A percentile compares a stretch with the other conserved stretches of the same genome.
Evolutionary conservation across 2,113 vertebrate genomes (phyloP).

Genomic region (Scortum barcoo): DNA sequence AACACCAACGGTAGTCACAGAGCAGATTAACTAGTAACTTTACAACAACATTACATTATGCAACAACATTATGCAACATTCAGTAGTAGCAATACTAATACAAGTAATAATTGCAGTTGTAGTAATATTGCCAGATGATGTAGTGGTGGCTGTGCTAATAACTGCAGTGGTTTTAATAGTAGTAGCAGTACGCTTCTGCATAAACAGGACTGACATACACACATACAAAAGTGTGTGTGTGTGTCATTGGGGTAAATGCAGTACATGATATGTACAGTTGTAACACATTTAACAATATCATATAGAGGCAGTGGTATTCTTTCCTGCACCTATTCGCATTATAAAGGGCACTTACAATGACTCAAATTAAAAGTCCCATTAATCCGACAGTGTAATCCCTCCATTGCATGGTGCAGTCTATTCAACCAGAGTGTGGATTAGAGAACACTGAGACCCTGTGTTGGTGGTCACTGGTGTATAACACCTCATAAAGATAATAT

Average conservation of each 20-base stretch:
- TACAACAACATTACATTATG: too few species aligned
- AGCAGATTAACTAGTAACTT: not conserved
- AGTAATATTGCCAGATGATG: not conserved
- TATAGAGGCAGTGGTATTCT: conserved; percentile 41
- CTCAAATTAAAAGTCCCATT: conserved; percentile 82
- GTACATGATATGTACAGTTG: conserved; percentile 45
- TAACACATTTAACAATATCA: conserved; percentile 53
- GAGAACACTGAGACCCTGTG: conserved; percentile 81
- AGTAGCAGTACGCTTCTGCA: not conserved
- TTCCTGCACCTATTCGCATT: conserved; percentile 62
- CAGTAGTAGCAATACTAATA: too few species aligned
- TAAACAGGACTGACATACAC: not conserved
- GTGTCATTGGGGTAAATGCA: conserved; percentile 12
- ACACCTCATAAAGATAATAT: conserved; percentile 81
- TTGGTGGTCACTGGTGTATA: conserved; percentile 82
- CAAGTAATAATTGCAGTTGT: not conserved
- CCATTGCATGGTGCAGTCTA: conserved; percentile 67
- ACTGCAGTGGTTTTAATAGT: not conserved
- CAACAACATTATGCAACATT: not conserved
- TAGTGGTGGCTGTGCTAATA: not conserved
- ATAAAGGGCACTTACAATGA: conserved; percentile 71
- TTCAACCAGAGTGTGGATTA: conserved; percentile 79
- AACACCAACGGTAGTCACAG: not conserved
- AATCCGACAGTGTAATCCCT: conserved; percentile 81
- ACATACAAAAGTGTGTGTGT: not conserved